These are phyloP conservation scores for Pyrrhosoma nymphula DNA, from an alignment of 2,888 invertebrate species.

Conservation along the genomic window DNA sequence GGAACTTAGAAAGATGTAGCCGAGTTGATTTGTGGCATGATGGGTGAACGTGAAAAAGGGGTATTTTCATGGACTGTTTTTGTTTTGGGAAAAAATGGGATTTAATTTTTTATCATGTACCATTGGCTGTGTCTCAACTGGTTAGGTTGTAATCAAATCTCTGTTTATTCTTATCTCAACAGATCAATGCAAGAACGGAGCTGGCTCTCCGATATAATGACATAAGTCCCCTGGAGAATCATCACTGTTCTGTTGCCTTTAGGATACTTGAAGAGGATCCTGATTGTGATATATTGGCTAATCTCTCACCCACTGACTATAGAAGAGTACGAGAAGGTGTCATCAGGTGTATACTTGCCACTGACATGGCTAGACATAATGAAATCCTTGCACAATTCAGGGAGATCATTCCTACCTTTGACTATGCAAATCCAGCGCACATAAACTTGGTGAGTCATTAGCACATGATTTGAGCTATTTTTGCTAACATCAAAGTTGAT, in stretches of 20 bases:
- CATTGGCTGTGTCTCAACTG: too few relatives aligned
- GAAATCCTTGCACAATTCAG: slow-evolving; percentile 87
- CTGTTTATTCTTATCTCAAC: slow-evolving; percentile 72
- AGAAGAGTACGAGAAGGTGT: slow-evolving; percentile 87
- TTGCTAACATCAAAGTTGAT: background rate
- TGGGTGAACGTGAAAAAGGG: background rate
- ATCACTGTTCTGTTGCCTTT: slow-evolving; percentile 92
- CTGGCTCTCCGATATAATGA: slow-evolving; percentile 91
- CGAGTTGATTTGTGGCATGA: too few relatives aligned
- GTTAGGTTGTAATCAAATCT: background rate
- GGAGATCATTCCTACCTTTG: slow-evolving; percentile 84
- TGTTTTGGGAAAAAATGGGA: background rate
- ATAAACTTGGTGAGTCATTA: slow-evolving; percentile 83
- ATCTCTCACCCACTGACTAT: slow-evolving; percentile 79
- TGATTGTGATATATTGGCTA: slow-evolving; percentile 89
- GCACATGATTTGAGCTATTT: background rate
- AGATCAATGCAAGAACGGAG: slow-evolving; percentile 90
- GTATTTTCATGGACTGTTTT: background rate
- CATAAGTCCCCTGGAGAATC: slow-evolving; percentile 91
- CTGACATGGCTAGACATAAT: slow-evolving; percentile 90
- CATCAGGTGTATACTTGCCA: slow-evolving; percentile 87
- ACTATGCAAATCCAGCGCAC: slow-evolving; percentile 85
- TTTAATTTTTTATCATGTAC: too few relatives aligned
- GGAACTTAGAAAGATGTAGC: too few relatives aligned
- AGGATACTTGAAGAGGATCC: slow-evolving; percentile 86